Evolutionary conservation across 2,113 vertebrate species (phyloP).

Genomic region (Cichladusa arquata): DNA sequence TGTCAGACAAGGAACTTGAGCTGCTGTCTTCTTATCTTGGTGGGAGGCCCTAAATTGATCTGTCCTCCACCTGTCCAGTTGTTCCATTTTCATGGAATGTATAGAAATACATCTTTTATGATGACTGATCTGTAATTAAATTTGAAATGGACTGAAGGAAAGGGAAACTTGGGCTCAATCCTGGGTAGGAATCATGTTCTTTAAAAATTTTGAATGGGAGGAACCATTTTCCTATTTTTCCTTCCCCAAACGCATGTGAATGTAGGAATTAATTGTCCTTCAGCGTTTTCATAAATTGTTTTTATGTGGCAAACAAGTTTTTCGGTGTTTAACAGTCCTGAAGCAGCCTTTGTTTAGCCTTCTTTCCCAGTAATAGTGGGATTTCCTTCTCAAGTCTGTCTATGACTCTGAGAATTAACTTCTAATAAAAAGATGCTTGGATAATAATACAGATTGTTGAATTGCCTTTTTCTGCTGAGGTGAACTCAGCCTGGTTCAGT

Average conservation of each 20-base stretch:
- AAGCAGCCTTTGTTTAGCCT: conserved; percentile 36
- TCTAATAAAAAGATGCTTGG: background rate
- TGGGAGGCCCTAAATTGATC: background rate
- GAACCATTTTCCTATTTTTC: background rate
- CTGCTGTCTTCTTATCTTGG: background rate
- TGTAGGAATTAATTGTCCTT: background rate
- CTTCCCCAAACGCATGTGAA: background rate
- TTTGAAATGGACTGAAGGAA: background rate
- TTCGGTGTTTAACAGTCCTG: conserved; percentile 1
- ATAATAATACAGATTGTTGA: background rate
- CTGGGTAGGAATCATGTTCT: background rate
- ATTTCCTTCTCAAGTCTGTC: conserved; percentile 45
- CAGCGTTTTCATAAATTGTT: background rate
- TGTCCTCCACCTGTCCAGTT: background rate
- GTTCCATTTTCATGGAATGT: background rate
- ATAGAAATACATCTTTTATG: background rate
- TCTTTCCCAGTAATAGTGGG: conserved; percentile 20
- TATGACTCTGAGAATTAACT: conserved; percentile 51
- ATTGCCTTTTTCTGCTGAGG: background rate
- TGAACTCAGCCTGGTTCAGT: background rate
- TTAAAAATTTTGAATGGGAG: background rate
- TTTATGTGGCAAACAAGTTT: conserved; percentile 16
- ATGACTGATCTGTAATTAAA: background rate
- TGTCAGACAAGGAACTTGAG: background rate
- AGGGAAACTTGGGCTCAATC: background rate